Evolutionary conservation across 2,888 invertebrate species (phyloP).

Genomic region (Cerastis rubricosa): DNA sequence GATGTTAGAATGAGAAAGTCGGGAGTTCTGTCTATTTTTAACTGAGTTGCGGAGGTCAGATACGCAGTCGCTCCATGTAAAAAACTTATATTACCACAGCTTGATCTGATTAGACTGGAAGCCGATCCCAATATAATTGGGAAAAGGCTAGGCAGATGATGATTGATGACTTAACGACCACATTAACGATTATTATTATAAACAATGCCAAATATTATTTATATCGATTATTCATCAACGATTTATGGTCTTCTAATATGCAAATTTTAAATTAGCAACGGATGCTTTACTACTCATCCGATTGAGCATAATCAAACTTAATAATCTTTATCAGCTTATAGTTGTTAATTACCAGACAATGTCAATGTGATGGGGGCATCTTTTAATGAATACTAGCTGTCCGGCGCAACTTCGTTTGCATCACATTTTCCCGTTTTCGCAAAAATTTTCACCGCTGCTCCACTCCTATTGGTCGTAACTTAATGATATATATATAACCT

Average conservation of each 20-base stretch:
- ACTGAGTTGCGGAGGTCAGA: neutral
- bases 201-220: conserved; percentile 8
- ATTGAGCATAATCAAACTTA: neutral
- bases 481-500: too few species aligned
- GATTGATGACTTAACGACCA: too few species aligned
- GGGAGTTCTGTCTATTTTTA: neutral
- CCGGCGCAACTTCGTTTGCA: too few species aligned
- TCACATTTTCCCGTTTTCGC: too few species aligned
- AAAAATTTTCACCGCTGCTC: too few species aligned
- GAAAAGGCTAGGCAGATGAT: neutral
- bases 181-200: neutral
- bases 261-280: neutral
- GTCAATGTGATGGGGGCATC: neutral
- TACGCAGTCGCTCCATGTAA: neutral
- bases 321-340: neutral
- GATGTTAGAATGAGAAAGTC: neutral
- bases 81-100: neutral
- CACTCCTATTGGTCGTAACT: too few species aligned
- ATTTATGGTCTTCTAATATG: neutral
- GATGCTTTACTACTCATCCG: neutral
- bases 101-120: neutral
- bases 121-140: neutral
- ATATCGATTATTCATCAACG: neutral
- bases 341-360: neutral
- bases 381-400: neutral